Evolutionary conservation across 2,888 invertebrate genomes (phyloP).

Genomic region (Tyria jacobaeae): DNA sequence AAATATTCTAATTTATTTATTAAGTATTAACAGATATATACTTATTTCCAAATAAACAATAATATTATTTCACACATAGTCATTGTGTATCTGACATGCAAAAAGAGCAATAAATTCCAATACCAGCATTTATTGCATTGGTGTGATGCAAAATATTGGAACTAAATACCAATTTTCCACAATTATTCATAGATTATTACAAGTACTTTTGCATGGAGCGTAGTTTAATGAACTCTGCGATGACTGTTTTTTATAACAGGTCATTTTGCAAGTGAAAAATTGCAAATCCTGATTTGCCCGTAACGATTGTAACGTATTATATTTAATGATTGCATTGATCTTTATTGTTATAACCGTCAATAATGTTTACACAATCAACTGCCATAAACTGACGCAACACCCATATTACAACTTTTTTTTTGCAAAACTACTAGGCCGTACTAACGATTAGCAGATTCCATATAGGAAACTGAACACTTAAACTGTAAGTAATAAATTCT

Average conservation of each 20-base stretch:
- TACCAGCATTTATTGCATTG: not conserved
- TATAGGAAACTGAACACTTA: no score
- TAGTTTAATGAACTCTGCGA: not conserved
- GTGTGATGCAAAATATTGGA: not conserved
- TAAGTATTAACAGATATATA: not conserved
- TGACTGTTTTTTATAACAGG: conserved; percentile 1
- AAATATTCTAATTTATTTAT: not conserved
- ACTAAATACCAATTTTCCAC: conserved; percentile 4
- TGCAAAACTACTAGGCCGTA: no score
- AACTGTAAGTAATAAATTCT: no score
- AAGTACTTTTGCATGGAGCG: not conserved
- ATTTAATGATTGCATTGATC: not conserved
- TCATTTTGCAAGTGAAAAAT: not conserved
- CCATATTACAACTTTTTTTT: no score
- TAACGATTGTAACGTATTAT: not conserved
- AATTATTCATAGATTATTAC: conserved; percentile 5
- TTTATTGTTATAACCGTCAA: not conserved
- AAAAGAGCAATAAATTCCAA: not conserved
- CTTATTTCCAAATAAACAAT: conserved; percentile 1
- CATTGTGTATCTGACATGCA: no score
- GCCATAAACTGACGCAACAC: not conserved
- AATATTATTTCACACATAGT: not conserved
- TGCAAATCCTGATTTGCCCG: conserved; percentile 2
- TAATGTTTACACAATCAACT: conserved; percentile 4
- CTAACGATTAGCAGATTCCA: no score